These are phyloP conservation scores for Phasia obesa DNA, from an alignment of 2,888 invertebrate genomes.

Conservation along the genomic window DNA sequence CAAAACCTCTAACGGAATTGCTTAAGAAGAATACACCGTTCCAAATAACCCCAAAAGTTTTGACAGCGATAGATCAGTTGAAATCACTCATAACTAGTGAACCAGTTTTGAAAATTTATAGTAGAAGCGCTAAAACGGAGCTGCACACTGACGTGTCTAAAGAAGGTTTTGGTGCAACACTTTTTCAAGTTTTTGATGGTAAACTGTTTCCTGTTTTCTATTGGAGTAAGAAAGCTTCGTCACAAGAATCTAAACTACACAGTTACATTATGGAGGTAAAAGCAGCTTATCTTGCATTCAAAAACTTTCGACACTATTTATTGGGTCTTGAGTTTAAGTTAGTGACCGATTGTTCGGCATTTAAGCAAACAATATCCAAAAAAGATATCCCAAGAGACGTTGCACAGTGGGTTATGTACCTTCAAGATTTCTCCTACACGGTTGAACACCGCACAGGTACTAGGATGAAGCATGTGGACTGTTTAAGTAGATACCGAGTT, in stretches of 20 bases:
- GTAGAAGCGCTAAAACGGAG: neutral
- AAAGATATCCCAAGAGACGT: no score
- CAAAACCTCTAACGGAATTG: neutral
- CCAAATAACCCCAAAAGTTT: no score
- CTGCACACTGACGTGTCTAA: no score
- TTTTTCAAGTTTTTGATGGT: slow-evolving; percentile 6
- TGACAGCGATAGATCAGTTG: neutral
- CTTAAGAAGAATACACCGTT: neutral
- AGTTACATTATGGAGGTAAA: slow-evolving; percentile 50
- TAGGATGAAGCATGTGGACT: slow-evolving; percentile 55
- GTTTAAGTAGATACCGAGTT: slow-evolving; percentile 49
- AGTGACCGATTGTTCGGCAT: no score
- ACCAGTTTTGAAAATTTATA: no score
- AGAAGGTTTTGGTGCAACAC: no score
- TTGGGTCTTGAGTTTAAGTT: no score
- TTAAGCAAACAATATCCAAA: no score
- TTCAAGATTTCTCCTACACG: slow-evolving; percentile 70
- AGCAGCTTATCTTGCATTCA: slow-evolving; percentile 49
- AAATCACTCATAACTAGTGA: no score
- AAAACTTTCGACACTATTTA: no score
- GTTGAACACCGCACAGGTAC: slow-evolving; percentile 36
- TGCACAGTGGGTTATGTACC: slow-evolving; percentile 70
- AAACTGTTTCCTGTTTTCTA: neutral
- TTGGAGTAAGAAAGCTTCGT: slow-evolving; percentile 44
- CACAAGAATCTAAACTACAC: slow-evolving; percentile 37